Percentiles rank a stretch among this genome's conserved stretches.
Evolutionary conservation across 53 echinoderm and acorn worm genomes (phyloP).

Genomic region (Astropecten irregularis): DNA sequence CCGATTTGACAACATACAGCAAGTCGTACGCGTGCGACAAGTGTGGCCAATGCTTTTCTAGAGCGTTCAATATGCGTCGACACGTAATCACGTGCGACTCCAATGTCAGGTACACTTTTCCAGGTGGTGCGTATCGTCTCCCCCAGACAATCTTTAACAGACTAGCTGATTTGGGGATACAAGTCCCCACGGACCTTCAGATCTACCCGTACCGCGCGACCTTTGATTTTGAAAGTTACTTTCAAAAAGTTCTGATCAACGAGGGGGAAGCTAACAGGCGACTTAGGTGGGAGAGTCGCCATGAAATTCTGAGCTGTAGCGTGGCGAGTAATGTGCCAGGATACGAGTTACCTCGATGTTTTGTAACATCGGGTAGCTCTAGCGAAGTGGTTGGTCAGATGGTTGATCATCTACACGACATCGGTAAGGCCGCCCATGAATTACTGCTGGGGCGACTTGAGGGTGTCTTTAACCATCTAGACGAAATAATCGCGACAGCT

Average conservation of each 20-base stretch:
- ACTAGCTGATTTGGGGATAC: slow-evolving; percentile 32
- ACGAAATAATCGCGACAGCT: background rate
- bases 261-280: background rate
- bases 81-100: slow-evolving; percentile 58
- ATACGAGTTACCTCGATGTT: slow-evolving; percentile 25
- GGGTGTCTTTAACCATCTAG: background rate
- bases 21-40: slow-evolving; percentile 53
- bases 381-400: slow-evolving; percentile 31
- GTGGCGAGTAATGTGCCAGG: slow-evolving; percentile 50
- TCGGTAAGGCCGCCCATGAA: background rate
- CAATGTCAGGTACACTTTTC: slow-evolving; percentile 14
- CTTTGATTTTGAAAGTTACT: slow-evolving; percentile 60
- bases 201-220: slow-evolving; percentile 39
- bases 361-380: slow-evolving; percentile 44
- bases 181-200: background rate
- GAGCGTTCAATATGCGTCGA: background rate
- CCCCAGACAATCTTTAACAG: slow-evolving; percentile 53
- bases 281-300: slow-evolving; percentile 6
- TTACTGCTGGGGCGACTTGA: background rate
- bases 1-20: slow-evolving; percentile 6
- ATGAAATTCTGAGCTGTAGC: slow-evolving; percentile 38
- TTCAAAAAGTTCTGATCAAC: background rate
- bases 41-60: slow-evolving; percentile 19
- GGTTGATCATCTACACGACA: slow-evolving; percentile 9
- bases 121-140: slow-evolving; percentile 20